These are phyloP conservation scores for Stomorhina lunata DNA, from an alignment of 2,888 invertebrate genomes.

Conservation along the genomic window DNA sequence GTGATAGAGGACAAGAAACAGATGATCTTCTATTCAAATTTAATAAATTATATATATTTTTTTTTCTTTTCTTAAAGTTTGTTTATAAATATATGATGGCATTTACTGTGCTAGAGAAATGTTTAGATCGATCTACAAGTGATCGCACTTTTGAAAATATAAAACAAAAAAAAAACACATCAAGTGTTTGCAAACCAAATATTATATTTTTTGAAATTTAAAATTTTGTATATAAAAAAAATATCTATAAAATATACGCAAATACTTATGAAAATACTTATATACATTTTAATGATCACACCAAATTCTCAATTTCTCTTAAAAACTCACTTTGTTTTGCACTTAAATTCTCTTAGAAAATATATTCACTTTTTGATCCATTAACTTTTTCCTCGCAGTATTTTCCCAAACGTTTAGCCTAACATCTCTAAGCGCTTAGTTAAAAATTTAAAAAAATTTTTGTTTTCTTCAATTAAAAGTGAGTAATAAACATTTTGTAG, in stretches of 20 bases:
- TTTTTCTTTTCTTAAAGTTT: not conserved
- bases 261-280: too few species aligned
- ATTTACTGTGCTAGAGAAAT: conserved; percentile 30
- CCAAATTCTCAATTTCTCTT: too few species aligned
- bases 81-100: conserved; percentile 6
- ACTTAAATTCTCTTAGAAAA: not conserved
- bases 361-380: not conserved
- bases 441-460: not conserved
- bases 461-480: conserved; percentile 36
- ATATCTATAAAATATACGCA: not conserved
- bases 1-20: not conserved
- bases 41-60: not conserved
- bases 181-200: conserved; percentile 23
- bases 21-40: not conserved
- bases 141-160: too few species aligned
- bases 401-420: conserved; percentile 18
- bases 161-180: not conserved
- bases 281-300: too few species aligned
- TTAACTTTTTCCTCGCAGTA: conserved; percentile 14
- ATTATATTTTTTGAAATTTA: conserved; percentile 12
- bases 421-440: not conserved
- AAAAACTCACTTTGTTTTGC: too few species aligned
- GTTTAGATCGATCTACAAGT: not conserved
- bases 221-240: not conserved
- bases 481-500: not conserved